Evolutionary conservation across 1,140 invertebrate genomes (phyloP), one percentile per base, ranked within the genome.

Genomic region (Spodoptera frugiperda): DNA sequence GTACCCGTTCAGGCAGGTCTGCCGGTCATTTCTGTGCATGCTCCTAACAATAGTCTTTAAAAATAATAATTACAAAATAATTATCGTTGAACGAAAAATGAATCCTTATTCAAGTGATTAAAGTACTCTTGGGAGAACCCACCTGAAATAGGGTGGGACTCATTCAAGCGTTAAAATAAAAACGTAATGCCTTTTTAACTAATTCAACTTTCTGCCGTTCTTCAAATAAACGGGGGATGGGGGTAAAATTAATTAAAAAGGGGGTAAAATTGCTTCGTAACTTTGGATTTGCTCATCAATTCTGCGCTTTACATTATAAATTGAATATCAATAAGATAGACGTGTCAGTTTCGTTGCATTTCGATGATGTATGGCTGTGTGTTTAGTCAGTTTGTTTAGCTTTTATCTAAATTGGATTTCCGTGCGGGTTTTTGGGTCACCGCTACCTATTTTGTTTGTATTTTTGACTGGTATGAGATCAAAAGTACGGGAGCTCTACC

Each of bases 201-300:
- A 10, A 65, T 65, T 46, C 61, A 65, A 65, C 61, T 65, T 65
- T 65, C 19, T 65, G 44, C 39, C 39, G 17, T 48, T 12, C 17
- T 65, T 49, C 57, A 59, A 59, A 15, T 65, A 48, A 48, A 48
- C 14, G 61, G 39, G 57, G 11, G 15, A 63, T 46, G 39, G 61
- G 44, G 55, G 57, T n/a, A 17, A 63, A 65, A 65, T 48, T 65
- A 44, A 65, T 48, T 49, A 21, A 65, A 48, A 46, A 65, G 61
- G n/a, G 17, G 59, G 19, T 63, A 17, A 53, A 53, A 17, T 53
- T 5, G 51, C 14, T 44, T 11, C 33, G 10, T 15, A 44, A 15
- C 55, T n/a, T 59, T 59, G 15, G 14, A 59, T 59, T n/a, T 59
- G 30, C 12, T 39, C 25, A 59, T 33, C 25, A 59, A 33, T 59